Conservation (phyloP, 2,113 vertebrate species). For the Microtus ochrogaster region DNA sequence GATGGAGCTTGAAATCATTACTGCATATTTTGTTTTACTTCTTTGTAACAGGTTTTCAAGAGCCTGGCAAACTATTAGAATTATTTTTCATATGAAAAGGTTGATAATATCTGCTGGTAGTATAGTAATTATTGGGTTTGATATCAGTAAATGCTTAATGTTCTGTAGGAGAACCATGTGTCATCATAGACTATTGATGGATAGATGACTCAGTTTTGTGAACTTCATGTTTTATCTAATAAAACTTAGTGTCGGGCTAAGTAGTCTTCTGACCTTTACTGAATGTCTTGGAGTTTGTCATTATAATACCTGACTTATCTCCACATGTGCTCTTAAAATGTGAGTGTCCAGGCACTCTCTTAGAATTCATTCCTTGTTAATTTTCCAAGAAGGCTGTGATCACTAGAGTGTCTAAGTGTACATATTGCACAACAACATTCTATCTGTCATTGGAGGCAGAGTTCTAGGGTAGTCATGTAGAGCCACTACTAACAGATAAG, state of each 20-base stretch:
- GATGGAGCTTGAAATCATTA: constrained; percentile 6
- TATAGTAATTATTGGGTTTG: constrained; percentile 41
- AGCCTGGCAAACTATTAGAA: constrained; percentile 42
- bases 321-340: constrained; percentile 53
- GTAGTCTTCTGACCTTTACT: constrained; percentile 68
- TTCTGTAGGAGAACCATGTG: constrained; percentile 41
- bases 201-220: constrained; percentile 59
- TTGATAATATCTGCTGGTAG: constrained; percentile 37
- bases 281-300: constrained; percentile 60
- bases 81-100: constrained; percentile 49
- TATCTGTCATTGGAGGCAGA: constrained; percentile 27
- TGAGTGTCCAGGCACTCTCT: constrained; percentile 51
- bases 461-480: background rate
- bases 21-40: background rate
- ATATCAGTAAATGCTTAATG: constrained; percentile 40
- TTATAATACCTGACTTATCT: constrained; percentile 57
- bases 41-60: constrained; percentile 46
- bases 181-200: constrained; percentile 56
- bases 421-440: constrained; percentile 10
- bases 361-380: constrained; percentile 40
- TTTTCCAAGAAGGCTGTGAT: constrained; percentile 49
- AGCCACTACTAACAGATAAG: constrained; percentile 51
- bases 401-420: constrained; percentile 13
- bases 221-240: constrained; percentile 60
- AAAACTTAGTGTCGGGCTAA: constrained; percentile 57